Evolutionary conservation across 2,888 invertebrate genomes (phyloP), one percentile per base, ranked within the genome.

Genomic region (Brenthis hecate): DNA sequence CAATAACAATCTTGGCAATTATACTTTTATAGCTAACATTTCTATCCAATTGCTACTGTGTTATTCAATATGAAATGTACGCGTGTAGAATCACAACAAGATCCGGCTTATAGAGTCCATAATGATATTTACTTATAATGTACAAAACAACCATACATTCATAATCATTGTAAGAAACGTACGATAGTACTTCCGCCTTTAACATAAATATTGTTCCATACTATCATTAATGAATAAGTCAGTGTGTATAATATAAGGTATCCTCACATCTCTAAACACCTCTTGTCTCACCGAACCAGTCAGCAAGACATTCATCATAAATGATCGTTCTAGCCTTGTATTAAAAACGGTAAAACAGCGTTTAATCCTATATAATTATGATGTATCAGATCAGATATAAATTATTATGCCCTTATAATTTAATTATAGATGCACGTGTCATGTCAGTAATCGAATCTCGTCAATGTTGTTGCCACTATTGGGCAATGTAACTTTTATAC

Each of bases 371-470:
- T 71, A 76, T 74, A 65, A 61, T 70, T 72, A 73, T 60, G 47
- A 47, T 56, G 19, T 66, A 43, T 68, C 53, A 63, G 56, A 72
- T 79, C 76, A 68, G 70, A 72, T 70, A 75, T 71, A 78, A 61
- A 56, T 66, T 61, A 56, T 48, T 61, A n/a, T 11, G 56, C 55
- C 66, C 66, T 61, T 61, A 61, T 61, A 66, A 61, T 28, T 4
- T 66, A 61, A 79, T 78, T 69, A 77, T 75, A 75, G 81, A 51
- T n/a, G 77, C 61, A 65, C 66, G 32, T 72, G 62, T 65, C 58
- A 70, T 72, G 78, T 80, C 81, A 76, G 74, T 81, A 85, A 85
- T 83, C 83, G 80, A 82, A 80, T 80, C 84, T 81, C 83, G 85
- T 85, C 81, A 80, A 80, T 78, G 79, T 79, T 74, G 80, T 79